A percentile compares a stretch with the other conserved stretches of the same genome.
Evolutionary conservation across 1,140 invertebrate species (phyloP).

Genomic region (Andricus grossulariae): DNA sequence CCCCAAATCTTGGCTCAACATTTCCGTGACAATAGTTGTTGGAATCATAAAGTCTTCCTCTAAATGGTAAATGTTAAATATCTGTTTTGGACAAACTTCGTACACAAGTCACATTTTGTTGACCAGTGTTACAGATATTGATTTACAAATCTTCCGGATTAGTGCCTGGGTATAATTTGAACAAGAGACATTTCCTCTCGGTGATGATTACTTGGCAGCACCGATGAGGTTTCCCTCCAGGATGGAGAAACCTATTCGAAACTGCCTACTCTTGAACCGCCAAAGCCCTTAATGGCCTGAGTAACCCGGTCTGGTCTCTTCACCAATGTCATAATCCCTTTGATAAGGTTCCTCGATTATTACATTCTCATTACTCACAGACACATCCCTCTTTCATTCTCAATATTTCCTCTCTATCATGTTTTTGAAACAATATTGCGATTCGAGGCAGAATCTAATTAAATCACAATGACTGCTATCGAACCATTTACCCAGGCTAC

Average conservation of each 20-base stretch:
- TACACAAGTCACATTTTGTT: not conserved
- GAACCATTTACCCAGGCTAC: constrained; percentile 27
- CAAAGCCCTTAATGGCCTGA: constrained; percentile 46
- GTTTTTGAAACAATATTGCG: not conserved
- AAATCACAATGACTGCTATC: constrained; percentile 24
- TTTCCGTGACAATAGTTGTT: no score
- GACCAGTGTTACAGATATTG: not conserved
- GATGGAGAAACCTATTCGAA: constrained; percentile 50
- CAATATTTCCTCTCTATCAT: not conserved
- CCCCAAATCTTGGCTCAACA: no score
- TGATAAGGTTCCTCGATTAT: constrained; percentile 53
- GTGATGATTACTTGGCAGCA: constrained; percentile 67
- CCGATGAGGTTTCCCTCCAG: constrained; percentile 61
- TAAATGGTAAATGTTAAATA: no score
- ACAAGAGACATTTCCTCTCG: constrained; percentile 43
- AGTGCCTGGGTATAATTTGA: constrained; percentile 26
- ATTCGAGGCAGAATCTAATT: constrained; percentile 13
- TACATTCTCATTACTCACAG: constrained; percentile 36
- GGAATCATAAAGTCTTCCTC: no score
- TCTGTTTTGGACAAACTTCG: no score
- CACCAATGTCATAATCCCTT: constrained; percentile 52
- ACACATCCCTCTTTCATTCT: constrained; percentile 12
- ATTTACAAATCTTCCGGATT: not conserved
- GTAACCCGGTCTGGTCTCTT: constrained; percentile 40
- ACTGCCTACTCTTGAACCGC: constrained; percentile 43